A percentile compares a stretch with the other conserved stretches of the same genome.
These are phyloP conservation scores for Piaya cayana DNA, from an alignment of 2,113 vertebrate species.

Conservation along the genomic window DNA sequence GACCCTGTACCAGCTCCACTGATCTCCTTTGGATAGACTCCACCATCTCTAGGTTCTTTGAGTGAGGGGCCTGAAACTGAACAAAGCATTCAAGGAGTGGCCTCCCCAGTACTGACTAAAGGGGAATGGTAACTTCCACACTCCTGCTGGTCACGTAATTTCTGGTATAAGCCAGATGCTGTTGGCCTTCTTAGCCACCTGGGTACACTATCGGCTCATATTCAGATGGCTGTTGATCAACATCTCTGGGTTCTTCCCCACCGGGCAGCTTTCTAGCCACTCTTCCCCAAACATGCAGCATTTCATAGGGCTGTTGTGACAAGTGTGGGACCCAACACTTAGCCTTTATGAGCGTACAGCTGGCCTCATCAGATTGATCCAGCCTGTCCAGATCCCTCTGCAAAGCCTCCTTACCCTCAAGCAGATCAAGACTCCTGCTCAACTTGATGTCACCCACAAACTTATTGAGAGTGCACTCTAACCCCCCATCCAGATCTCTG, in stretches of 20 bases:
- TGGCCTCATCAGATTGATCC: rapidly evolving
- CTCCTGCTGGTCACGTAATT: neutral
- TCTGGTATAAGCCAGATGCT: neutral
- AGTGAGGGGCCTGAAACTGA: neutral
- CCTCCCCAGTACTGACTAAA: neutral
- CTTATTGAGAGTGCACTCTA: rapidly evolving
- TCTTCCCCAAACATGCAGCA: rapidly evolving
- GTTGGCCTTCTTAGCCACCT: neutral
- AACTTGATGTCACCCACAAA: rapidly evolving
- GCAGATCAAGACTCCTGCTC: neutral
- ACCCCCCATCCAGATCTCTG: neutral
- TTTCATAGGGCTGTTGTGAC: neutral
- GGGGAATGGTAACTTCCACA: neutral
- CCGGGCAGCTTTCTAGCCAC: rapidly evolving
- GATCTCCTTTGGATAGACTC: neutral
- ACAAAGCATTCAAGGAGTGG: rapidly evolving
- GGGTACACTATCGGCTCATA: neutral
- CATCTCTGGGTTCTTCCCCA: rapidly evolving
- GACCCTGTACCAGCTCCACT: rapidly evolving
- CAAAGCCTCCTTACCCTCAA: neutral
- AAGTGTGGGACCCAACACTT: rapidly evolving
- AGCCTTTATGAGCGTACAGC: rapidly evolving
- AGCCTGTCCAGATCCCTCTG: neutral
- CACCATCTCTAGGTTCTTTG: neutral
- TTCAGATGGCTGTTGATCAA: rapidly evolving